Evolutionary conservation across 2,113 vertebrate genomes (phyloP), one percentile per base, ranked within the genome.

Genomic region (Lophochroa leadbeateri): DNA sequence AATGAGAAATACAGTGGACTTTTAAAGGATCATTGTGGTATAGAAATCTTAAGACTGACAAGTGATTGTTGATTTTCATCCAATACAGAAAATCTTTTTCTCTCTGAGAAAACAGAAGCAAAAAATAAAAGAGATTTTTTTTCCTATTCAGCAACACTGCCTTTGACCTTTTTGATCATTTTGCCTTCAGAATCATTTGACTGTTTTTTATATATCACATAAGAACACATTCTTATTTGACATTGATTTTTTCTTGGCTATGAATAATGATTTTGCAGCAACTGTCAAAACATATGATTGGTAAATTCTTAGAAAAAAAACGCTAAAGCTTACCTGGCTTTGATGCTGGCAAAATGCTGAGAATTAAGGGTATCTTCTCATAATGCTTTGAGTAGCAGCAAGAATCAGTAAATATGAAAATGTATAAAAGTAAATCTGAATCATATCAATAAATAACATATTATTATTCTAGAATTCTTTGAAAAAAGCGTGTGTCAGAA

Each of bases 61-160:
- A 60, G 21, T 16, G 13, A 27, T 24, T 55, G 9, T 11, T 82
- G 28, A 9, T 52, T 93, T 85, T 82, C 5, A 60, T 85, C 64
- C 29, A 61, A 7, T 37, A 64, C 1, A 25, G 14, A 68, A 84
- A 35, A 35, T 11, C 0, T 9, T 77, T 68, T 68, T 72, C 24
- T 76, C 71, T n/a, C 27, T 76, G 33, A 65, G 12, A 47, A 86
- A 69, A 77, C 6, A 65, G 35, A 85, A 79, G 14, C 7, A 69
- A 65, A 65, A 72, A 70, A 53, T 20, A 6, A 2, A 82, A 4
- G 0, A 4, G 2, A 4, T 0, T 0, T 33, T 55, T 87, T 85
- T 80, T 63, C n/a, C 9, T 57, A 3, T 82, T 82, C 80, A 61
- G 2, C 2, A 86, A 24, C 20, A 53, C 3, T 49, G 10, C 9